Evolutionary conservation across 1,140 invertebrate genomes (phyloP).

Genomic region (Leptopilina boulardi): DNA sequence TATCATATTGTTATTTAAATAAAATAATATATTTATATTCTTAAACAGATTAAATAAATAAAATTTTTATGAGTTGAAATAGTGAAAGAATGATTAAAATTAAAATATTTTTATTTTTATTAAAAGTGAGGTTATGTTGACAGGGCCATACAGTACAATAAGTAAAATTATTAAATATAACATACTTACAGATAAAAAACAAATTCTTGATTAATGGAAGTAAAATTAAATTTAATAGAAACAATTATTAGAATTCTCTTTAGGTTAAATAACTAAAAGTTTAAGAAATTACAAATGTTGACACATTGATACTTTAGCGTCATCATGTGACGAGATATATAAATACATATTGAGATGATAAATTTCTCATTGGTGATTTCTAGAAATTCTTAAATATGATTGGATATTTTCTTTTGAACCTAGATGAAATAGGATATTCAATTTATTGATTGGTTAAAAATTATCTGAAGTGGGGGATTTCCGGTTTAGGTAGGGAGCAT

Average conservation of each 20-base stretch:
- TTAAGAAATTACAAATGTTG: too few relatives aligned
- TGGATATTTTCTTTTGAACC: neutral
- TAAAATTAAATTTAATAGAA: neutral
- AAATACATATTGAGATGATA: neutral
- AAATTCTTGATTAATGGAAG: neutral
- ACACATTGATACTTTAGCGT: neutral
- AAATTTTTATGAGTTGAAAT: neutral
- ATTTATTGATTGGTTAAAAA: neutral
- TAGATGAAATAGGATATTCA: neutral
- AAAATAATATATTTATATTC: neutral
- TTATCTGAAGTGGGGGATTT: neutral
- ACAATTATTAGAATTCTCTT: neutral
- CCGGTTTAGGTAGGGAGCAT: neutral
- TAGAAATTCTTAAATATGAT: neutral
- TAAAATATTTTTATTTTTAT: neutral
- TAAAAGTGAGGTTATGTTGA: neutral
- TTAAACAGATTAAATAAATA: neutral
- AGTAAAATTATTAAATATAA: neutral
- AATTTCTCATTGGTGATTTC: neutral
- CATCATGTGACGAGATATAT: neutral
- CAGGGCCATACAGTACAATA: neutral
- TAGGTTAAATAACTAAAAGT: neutral
- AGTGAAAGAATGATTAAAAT: neutral
- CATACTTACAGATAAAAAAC: neutral
- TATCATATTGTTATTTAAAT: neutral